Conservation (phyloP, 2,797 vertebrate species). For the Emydoidea blandingii region DNA sequence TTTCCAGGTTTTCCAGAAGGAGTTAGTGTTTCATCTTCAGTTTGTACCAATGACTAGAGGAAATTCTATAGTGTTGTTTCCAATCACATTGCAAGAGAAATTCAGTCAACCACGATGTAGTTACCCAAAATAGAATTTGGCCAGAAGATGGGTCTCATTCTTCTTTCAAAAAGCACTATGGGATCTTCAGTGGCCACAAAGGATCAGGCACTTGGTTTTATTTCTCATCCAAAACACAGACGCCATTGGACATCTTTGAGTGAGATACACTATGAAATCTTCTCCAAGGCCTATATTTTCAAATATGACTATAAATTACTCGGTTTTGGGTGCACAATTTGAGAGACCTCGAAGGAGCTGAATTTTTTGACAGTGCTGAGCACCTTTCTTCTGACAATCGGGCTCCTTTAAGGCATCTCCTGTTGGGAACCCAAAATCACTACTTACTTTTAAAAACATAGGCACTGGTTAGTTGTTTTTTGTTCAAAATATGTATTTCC, state of each 20-base stretch:
- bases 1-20: not conserved
- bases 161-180: not conserved
- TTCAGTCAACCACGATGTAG: slow-evolving; percentile 2
- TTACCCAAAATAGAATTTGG: not conserved
- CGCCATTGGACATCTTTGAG: not conserved
- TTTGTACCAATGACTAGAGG: not conserved
- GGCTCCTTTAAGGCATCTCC: not conserved
- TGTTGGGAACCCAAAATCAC: not conserved
- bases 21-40: not conserved
- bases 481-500: not conserved
- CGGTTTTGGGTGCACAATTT: not conserved
- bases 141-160: not conserved
- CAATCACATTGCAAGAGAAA: not conserved
- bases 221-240: not conserved
- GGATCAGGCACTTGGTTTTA: not conserved
- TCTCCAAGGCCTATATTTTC: not conserved
- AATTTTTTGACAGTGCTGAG: not conserved
- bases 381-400: not conserved
- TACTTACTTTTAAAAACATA: not conserved
- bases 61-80: not conserved
- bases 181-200: not conserved
- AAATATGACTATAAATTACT: not conserved
- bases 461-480: not conserved
- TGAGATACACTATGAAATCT: not conserved
- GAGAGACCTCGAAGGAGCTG: not conserved